Base-by-base conservation (phyloP, 2,888 invertebrate species). In the Strigamia crassipes region DNA sequence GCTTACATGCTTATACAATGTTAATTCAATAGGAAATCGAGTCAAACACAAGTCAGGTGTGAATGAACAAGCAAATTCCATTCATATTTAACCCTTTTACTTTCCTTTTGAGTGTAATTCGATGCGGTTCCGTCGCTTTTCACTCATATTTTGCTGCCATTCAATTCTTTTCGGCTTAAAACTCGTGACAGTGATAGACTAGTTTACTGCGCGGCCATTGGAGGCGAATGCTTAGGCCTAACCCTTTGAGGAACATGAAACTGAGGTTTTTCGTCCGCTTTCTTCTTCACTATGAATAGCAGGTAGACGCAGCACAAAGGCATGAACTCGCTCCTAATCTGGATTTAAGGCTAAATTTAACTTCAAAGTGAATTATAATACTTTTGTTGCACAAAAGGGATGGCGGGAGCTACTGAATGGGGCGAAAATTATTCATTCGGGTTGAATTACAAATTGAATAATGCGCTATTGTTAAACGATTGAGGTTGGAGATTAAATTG, bases 161-260 rank as follows among this genome's bases (percentile, higher is more conserved):
- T 61, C 61, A 66, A 66, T 66, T 66, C 66, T 66, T 66, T 31
- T 27, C 27, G 27, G 66, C 66, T 27, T 23, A 66, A 66, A 66
- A 9, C 3, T 27, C 15, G 23, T 66, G 66, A 66, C 66, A 66
- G 66, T 66, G 66, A 66, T 66, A 66, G 66, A 66, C 66, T 66
- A 66, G 66, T 66, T 66, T 66, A 27, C 66, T 66, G 9, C 27
- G 2, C 18, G 61, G n/a, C 61, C 18, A 61, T 61, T 61, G 61
- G 61, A 15, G 18, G 61, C 15, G n/a, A 61, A 61, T 61, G 61
- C 10, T 61, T 4, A 9, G 27, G 66, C 66, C 66, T 66, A 66
- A 66, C 66, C 66, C 66, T 66, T 66, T 66, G 66, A 66, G 66
- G 66, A 66, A 66, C 66, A 27, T 66, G 66, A 66, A 66, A 66